Evolutionary conservation across 2,797 vertebrate genomes (phyloP).

Genomic region (Podarcis lilfordi): DNA sequence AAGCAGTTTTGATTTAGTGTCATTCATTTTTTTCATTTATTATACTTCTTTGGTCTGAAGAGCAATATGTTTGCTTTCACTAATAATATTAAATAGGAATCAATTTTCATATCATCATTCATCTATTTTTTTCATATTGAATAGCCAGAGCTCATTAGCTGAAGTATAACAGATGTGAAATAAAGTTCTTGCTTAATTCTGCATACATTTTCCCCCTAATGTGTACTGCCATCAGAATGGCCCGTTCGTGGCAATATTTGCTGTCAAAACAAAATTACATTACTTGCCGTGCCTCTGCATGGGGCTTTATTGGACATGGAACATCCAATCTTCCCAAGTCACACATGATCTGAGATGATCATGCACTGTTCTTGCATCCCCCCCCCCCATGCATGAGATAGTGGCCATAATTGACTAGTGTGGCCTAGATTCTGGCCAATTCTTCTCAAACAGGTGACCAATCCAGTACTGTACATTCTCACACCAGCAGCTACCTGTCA

Average conservation of each 20-base stretch:
- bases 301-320: not conserved
- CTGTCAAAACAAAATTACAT: slow-evolving; percentile 19
- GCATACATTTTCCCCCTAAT: not conserved
- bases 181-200: not conserved
- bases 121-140: slow-evolving; percentile 43
- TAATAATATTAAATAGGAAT: slow-evolving; percentile 46
- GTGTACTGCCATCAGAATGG: not conserved
- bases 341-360: not conserved
- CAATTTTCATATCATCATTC: slow-evolving; percentile 54
- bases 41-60: slow-evolving; percentile 59
- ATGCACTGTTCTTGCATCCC: not conserved
- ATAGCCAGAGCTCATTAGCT: slow-evolving; percentile 39
- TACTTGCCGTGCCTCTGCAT: not conserved
- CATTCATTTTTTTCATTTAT: slow-evolving; percentile 43
- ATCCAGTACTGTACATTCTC: not conserved
- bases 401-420: not conserved
- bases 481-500: not conserved
- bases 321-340: not conserved
- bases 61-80: slow-evolving; percentile 52
- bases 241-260: not conserved
- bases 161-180: slow-evolving; percentile 18
- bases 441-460: not conserved
- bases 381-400: not conserved
- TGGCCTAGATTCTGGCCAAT: not conserved
- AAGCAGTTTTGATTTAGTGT: slow-evolving; percentile 59